phyloP scores from a whole-genome alignment of 2,113 vertebrate species.

The Herpetotheres cachinnans region DNA sequence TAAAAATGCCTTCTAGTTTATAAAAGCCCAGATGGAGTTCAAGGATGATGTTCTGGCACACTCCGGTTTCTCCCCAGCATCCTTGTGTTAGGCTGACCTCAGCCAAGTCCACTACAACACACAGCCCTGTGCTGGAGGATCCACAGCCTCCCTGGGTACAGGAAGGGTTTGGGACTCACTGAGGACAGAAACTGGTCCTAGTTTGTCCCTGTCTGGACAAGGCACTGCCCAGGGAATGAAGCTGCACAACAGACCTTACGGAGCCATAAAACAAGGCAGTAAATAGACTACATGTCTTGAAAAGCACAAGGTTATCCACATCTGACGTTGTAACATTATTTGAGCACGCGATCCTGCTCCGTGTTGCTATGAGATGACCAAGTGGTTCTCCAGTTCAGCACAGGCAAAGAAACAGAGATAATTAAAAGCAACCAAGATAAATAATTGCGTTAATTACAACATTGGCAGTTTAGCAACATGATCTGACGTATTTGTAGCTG shows the following conservation, averaged over 20 bases:
- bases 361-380: neutral
- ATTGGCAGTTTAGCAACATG: neutral
- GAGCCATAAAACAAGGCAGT: neutral
- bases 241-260: neutral
- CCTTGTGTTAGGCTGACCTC: neutral
- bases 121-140: neutral
- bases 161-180: neutral
- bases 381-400: neutral
- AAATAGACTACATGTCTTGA: neutral
- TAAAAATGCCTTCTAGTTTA: neutral
- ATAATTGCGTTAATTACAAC: neutral
- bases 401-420: neutral
- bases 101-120: neutral
- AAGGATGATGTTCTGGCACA: neutral
- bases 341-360: neutral
- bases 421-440: neutral
- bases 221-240: neutral
- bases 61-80: neutral
- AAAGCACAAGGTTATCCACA: neutral
- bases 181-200: neutral
- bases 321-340: accelerated
- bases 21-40: neutral
- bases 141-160: neutral
- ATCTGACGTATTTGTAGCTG: neutral
- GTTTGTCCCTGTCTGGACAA: neutral